These are phyloP conservation scores for Spodoptera littoralis DNA, from an alignment of 2,888 invertebrate species.

Conservation along the genomic window DNA sequence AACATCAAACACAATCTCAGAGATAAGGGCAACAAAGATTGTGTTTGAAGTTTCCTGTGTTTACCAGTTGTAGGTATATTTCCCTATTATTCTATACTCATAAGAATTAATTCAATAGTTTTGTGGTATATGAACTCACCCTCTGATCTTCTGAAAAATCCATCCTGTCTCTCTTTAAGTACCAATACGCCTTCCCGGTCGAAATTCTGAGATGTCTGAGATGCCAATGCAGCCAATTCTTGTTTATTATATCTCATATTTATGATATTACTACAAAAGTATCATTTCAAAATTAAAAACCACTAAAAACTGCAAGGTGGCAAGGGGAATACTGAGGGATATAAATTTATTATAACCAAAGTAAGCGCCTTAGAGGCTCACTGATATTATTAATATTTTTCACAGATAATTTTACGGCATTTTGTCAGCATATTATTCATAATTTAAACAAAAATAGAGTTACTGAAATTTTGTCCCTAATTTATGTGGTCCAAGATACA, in stretches of 20 bases:
- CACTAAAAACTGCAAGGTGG: constrained; percentile 12
- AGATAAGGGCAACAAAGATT: no score
- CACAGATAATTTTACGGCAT: constrained; percentile 31
- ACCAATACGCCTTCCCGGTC: constrained; percentile 97
- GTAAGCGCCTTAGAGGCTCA: constrained; percentile 16
- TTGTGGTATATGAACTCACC: constrained; percentile 89
- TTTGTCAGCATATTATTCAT: constrained; percentile 4
- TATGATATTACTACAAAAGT: constrained; percentile 49
- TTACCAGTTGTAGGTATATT: no score
- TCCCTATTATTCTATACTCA: no score
- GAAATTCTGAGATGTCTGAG: constrained; percentile 95
- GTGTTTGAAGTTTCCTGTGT: no score
- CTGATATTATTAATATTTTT: constrained; percentile 10
- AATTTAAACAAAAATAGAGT: background rate
- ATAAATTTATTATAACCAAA: constrained; percentile 4
- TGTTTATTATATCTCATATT: constrained; percentile 97
- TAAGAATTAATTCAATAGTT: no score
- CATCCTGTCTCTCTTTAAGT: constrained; percentile 96
- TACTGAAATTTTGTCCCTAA: constrained; percentile 17
- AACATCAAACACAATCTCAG: background rate
- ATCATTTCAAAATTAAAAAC: constrained; percentile 38
- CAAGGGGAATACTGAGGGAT: constrained; percentile 6
- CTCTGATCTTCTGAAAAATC: constrained; percentile 96
- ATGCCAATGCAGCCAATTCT: constrained; percentile 95
- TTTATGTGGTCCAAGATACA: constrained; percentile 8